Evolutionary conservation across 1,140 invertebrate genomes (phyloP).

Genomic region (Hetaerina americana): DNA sequence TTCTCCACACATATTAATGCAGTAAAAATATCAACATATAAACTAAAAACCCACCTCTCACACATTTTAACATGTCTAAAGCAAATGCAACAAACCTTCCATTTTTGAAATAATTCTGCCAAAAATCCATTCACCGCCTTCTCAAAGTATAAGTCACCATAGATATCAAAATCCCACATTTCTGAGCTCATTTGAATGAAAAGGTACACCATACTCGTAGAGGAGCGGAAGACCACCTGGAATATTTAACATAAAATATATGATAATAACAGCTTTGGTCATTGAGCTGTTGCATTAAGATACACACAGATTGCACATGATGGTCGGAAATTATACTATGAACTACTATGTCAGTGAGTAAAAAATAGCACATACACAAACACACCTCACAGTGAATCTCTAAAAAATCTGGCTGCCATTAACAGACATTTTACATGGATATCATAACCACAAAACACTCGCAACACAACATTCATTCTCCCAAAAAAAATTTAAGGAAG

Average conservation of each 20-base stretch:
- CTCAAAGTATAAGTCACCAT: slow-evolving; percentile 95
- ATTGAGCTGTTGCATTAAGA: neutral
- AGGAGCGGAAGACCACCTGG: slow-evolving; percentile 86
- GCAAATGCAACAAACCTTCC: slow-evolving; percentile 56
- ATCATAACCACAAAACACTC: too few species aligned
- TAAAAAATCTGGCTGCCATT: too few species aligned
- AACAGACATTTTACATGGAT: too few species aligned
- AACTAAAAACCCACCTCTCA: slow-evolving; percentile 13
- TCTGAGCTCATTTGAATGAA: slow-evolving; percentile 99
- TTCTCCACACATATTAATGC: too few species aligned
- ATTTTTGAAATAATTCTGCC: slow-evolving; percentile 92
- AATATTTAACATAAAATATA: slow-evolving; percentile 15
- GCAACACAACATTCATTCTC: too few species aligned
- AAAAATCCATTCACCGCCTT: slow-evolving; percentile 94
- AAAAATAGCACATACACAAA: too few species aligned
- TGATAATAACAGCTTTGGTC: neutral
- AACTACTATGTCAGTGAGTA: too few species aligned
- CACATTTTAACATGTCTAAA: slow-evolving; percentile 5
- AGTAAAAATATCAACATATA: slow-evolving; percentile 6
- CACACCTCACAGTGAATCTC: too few species aligned
- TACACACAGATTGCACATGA: neutral
- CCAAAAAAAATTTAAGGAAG: too few species aligned
- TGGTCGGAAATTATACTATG: slow-evolving; percentile 7
- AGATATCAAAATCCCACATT: slow-evolving; percentile 99
- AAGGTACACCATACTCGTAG: slow-evolving; percentile 90